Evolutionary conservation across 1,140 invertebrate species (phyloP).

Genomic region (Drosophila melanogaster): Release_6_plus_ISO1_MT NT_037436.4:4326501-4327000

Average conservation of each 20-base stretch:
- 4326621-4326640: conserved; percentile 77
- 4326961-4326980: conserved; percentile 62
- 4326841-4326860: conserved; percentile 43
- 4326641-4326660: conserved; percentile 64
- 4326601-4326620: conserved; percentile 40
- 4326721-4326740: conserved; percentile 65
- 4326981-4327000: conserved; percentile 98
- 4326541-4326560: conserved; percentile 12
- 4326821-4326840: conserved; percentile 61
- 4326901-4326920: conserved; percentile 23
- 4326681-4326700: conserved; percentile 52
- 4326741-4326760: conserved; percentile 62
- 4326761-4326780: conserved; percentile 56
- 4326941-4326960: background rate
- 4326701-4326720: conserved; percentile 50
- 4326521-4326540: conserved; percentile 18
- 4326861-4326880: conserved; percentile 33
- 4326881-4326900: conserved; percentile 21
- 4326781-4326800: conserved; percentile 57
- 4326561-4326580: conserved; percentile 14
- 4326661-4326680: conserved; percentile 63
- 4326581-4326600: conserved; percentile 9
- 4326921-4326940: background rate
- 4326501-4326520: conserved; percentile 31
- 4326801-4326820: conserved; percentile 62